Base-by-base conservation (phyloP, 1,140 invertebrate species). In the Drosophila nigrodunni region DNA sequence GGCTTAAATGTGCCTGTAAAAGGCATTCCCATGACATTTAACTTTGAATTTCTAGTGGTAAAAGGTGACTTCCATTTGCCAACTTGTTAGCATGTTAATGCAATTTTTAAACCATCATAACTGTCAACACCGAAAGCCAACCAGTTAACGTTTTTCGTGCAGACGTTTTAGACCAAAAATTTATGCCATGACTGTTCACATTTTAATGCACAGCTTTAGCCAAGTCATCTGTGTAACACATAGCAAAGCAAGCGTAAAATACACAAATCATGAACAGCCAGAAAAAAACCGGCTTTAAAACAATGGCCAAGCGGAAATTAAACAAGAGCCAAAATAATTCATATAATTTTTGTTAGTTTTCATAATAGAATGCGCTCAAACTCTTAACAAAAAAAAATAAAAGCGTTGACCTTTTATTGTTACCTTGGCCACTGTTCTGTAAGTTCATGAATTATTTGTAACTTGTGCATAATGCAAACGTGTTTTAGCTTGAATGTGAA, bases 401-500 rank as follows among this genome's bases (percentile, higher is more conserved):
- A 67, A 65, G 30, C 54, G 57, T 39, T 44, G 78, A 78, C 80
- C 78, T 88, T 78, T 54, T 59, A 69, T 78, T 78, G 83, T 82
- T 88, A 77, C 83, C 79, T 88, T 82, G 83, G 83, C 66, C 79
- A 68, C 44, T 55, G 46, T 43, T 59, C 49, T 54, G 37, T 44
- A 67, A 78, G 37, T 57, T 21, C 37, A 30, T 58, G 52, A 47
- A 44, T 25, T 66, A 61, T 37, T 55, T 15, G 9, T 21, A 35
- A 57, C 57, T 61, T 49, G 55, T 80, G 83, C 88, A 80, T 83
- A 89, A 89, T 87, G 85, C 85, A 89, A 74, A 87, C 66, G 64
- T 72, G 64, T 80, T 76, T 79, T 39, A 62, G 62, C 60, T 43
- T 61, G 72, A 49, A 64, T 78, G 30, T 61, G 74, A 52, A 71